phyloP scores from a whole-genome alignment of 2,113 vertebrate species.

The Willisornis vidua region DNA sequence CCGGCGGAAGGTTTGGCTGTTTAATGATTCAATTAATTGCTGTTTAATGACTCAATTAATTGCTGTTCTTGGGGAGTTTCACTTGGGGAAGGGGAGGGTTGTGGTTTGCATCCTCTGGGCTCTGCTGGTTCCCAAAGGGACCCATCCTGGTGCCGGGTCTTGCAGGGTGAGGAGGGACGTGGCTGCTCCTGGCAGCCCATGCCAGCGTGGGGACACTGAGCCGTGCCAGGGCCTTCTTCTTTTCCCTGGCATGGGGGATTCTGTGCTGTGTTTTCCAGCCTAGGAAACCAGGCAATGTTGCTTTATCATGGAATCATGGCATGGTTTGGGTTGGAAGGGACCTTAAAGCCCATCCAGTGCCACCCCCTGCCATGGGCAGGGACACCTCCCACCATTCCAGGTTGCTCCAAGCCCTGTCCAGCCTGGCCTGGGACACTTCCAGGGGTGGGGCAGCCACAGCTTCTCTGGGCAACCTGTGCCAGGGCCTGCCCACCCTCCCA shows the following conservation, averaged over 20 bases:
- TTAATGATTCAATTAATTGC: not conserved
- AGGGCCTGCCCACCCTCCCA: not conserved
- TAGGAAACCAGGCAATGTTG: not conserved
- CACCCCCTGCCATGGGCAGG: not conserved
- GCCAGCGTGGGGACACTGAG: fast-evolving
- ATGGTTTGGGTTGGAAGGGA: not conserved
- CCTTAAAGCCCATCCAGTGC: not conserved
- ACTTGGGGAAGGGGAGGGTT: not conserved
- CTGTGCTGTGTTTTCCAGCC: fast-evolving
- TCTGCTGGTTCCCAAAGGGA: not conserved
- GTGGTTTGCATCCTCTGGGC: fast-evolving
- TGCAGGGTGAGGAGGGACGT: fast-evolving
- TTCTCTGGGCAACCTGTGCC: not conserved
- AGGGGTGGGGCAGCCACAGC: not conserved
- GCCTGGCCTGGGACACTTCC: fast-evolving
- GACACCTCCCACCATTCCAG: not conserved
- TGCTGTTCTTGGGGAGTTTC: not conserved
- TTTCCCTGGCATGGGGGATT: not conserved
- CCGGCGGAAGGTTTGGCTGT: fast-evolving
- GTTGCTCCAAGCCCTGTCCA: not conserved
- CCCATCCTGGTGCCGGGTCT: fast-evolving
- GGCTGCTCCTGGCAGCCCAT: not conserved
- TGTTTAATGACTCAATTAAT: not conserved
- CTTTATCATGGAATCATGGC: not conserved
- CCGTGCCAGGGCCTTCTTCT: fast-evolving